phyloP scores from a whole-genome alignment of 2,113 vertebrate species.

The Rattus rattus region DNA sequence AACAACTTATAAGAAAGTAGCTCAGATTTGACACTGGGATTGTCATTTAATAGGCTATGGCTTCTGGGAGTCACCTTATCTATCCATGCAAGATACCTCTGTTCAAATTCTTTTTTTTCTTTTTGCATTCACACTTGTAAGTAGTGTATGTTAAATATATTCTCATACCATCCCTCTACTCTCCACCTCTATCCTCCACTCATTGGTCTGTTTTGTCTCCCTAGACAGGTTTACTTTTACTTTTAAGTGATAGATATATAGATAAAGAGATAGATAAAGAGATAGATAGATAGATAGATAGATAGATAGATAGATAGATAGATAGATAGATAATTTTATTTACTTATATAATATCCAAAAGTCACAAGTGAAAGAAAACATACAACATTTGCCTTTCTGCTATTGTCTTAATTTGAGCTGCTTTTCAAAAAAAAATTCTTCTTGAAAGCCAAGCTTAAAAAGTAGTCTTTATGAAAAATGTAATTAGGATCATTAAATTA shows the following conservation, averaged over 20 bases:
- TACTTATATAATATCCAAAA: neutral
- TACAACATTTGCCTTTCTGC: neutral
- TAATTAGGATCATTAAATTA: slow-evolving; percentile 38
- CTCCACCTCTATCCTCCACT: too few species aligned
- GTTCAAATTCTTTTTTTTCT: neutral
- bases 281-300: neutral
- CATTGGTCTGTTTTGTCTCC: neutral
- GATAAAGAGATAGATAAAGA: neutral
- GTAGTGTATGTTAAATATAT: neutral
- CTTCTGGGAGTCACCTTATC: neutral
- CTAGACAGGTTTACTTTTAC: neutral
- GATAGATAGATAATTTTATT: neutral
- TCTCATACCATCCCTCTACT: neutral
- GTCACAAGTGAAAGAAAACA: neutral
- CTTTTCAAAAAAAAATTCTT: neutral
- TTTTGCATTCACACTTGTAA: neutral
- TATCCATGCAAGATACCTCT: too few species aligned
- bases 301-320: neutral
- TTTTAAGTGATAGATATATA: neutral
- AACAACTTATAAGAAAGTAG: neutral
- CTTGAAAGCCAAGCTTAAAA: slow-evolving; percentile 40
- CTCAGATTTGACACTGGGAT: neutral
- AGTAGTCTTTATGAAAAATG: slow-evolving; percentile 29
- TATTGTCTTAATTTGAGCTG: neutral
- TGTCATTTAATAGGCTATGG: neutral